Conservation (phyloP, 2,888 invertebrate genomes). For the Myopa tessellatipennis region DNA sequence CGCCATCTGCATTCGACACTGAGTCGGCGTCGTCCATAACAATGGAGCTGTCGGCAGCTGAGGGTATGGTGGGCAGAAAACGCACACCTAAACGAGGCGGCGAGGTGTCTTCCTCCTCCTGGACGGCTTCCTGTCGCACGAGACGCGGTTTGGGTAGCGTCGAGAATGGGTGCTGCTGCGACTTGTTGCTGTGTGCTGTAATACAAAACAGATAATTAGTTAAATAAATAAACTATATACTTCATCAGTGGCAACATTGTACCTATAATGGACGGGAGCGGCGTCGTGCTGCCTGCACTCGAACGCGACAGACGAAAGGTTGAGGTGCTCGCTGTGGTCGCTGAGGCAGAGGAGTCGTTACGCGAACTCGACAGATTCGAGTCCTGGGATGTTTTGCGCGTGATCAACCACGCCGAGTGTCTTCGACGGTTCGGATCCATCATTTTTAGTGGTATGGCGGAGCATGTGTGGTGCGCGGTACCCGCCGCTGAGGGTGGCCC, state of each 20-base stretch:
- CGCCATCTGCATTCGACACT: slow-evolving; percentile 44
- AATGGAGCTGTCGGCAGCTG: slow-evolving; percentile 79
- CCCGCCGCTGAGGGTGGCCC: slow-evolving; percentile 69
- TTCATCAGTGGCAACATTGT: not conserved
- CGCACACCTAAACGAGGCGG: slow-evolving; percentile 71
- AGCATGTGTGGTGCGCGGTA: slow-evolving; percentile 72
- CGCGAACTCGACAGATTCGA: slow-evolving; percentile 90
- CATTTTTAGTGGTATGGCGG: slow-evolving; percentile 76
- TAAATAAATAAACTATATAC: too few relatives aligned
- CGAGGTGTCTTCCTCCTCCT: slow-evolving; percentile 75
- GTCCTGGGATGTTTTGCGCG: slow-evolving; percentile 92
- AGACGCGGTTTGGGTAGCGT: slow-evolving; percentile 76
- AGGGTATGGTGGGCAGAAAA: slow-evolving; percentile 79
- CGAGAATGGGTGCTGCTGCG: slow-evolving; percentile 49
- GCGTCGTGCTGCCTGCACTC: slow-evolving; percentile 74
- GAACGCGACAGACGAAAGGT: slow-evolving; percentile 91
- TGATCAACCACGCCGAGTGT: slow-evolving; percentile 89
- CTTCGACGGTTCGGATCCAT: slow-evolving; percentile 77
- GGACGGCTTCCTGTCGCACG: slow-evolving; percentile 83
- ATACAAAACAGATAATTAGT: not conserved
- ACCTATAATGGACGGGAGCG: slow-evolving; percentile 67
- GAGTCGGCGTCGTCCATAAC: slow-evolving; percentile 74
- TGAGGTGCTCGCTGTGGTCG: slow-evolving; percentile 89
- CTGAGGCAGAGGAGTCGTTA: slow-evolving; percentile 92
- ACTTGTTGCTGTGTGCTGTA: slow-evolving; percentile 64